Conservation (phyloP, 2,113 vertebrate species). For the Pyrgilauda ruficollis region DNA sequence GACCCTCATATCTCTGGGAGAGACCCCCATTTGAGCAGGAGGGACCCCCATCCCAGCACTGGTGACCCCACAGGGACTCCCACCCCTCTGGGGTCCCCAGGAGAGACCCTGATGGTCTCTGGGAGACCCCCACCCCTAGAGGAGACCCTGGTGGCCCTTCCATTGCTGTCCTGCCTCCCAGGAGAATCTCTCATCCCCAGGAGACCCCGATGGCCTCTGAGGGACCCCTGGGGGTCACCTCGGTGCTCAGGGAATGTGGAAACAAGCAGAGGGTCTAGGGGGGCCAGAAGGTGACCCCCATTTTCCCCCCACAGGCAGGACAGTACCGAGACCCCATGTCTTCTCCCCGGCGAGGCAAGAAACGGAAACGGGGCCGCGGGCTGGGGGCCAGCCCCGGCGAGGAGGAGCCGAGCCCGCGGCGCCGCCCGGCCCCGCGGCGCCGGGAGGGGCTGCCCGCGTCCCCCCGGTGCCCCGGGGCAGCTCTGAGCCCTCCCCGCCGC, state of each 20-base stretch:
- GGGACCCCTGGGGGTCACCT: neutral
- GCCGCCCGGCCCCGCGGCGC: conserved; percentile 28
- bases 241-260: neutral
- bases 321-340: conserved; percentile 58
- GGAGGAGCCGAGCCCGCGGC: conserved; percentile 56
- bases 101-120: neutral
- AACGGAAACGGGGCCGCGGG: conserved; percentile 56
- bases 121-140: neutral
- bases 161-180: neutral
- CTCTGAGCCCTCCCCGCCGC: no score
- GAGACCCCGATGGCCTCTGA: no score
- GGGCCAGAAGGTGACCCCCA: neutral
- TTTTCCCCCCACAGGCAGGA: conserved; percentile 21
- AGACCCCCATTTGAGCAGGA: neutral
- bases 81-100: neutral
- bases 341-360: conserved; percentile 81
- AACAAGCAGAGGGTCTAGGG: fast-evolving
- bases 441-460: conserved; percentile 42
- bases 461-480: conserved; percentile 29
- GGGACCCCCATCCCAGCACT: neutral
- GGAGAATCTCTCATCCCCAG: neutral
- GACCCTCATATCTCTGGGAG: neutral
- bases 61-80: neutral
- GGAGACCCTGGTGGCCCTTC: neutral
- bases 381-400: conserved; percentile 68